Conservation (phyloP, 2,888 invertebrate genomes). For the Mimumesa dahlbomi region DNA sequence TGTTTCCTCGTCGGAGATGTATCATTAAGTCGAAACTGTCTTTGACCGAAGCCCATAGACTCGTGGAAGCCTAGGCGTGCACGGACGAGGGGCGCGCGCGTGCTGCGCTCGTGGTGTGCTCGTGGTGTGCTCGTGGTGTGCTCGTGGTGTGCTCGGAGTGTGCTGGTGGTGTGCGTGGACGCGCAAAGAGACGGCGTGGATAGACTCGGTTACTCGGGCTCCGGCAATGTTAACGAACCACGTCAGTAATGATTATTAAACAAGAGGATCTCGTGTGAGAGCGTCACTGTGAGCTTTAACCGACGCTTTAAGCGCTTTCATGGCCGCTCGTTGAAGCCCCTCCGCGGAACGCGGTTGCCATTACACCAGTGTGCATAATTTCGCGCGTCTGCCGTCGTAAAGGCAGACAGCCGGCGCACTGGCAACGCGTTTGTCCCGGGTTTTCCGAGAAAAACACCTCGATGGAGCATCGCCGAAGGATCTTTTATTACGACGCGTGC, state of each 20-base stretch:
- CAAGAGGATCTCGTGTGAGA: conserved; percentile 32
- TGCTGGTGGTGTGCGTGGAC: background rate
- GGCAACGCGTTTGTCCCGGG: too few species aligned
- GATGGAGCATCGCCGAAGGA: too few species aligned
- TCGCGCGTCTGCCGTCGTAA: conserved; percentile 2
- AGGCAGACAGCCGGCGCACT: too few species aligned
- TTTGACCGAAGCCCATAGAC: too few species aligned
- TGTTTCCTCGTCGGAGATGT: too few species aligned
- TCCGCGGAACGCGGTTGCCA: conserved; percentile 12
- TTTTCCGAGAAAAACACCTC: too few species aligned
- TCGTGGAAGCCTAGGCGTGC: too few species aligned
- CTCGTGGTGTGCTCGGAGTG: too few species aligned
- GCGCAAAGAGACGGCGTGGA: conserved; percentile 5
- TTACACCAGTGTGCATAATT: conserved; percentile 44
- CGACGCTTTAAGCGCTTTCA: conserved; percentile 28
- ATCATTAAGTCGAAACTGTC: too few species aligned
- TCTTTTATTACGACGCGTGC: too few species aligned
- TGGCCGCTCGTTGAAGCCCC: conserved; percentile 32
- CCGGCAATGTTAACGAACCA: conserved; percentile 22
- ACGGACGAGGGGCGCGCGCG: too few species aligned
- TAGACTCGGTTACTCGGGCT: background rate
- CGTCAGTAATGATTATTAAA: conserved; percentile 49
- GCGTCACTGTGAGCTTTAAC: conserved; percentile 19
- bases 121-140: too few species aligned
- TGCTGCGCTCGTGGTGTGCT: background rate